Conservation (phyloP, 2,888 invertebrate genomes). For the Labia minor region DNA sequence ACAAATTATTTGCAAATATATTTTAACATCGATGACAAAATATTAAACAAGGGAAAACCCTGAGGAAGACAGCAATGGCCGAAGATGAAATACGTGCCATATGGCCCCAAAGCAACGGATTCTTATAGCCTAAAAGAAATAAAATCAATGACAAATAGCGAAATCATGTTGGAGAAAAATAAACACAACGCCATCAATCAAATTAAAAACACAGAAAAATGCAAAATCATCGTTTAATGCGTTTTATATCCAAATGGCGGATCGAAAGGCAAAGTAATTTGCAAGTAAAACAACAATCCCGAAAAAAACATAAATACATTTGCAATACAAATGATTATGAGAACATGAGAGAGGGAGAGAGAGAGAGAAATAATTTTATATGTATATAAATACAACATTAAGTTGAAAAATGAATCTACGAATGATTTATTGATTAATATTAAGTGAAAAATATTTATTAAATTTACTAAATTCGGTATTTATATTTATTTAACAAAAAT, state of each 20-base stretch:
- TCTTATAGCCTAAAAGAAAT: neutral
- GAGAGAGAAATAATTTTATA: too few species aligned
- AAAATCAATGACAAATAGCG: constrained; percentile 8
- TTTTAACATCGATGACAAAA: constrained; percentile 13
- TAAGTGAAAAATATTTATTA: too few species aligned
- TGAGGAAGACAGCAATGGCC: constrained; percentile 13
- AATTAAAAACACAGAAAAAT: neutral
- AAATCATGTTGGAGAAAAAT: constrained; percentile 13
- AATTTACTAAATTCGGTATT: too few species aligned
- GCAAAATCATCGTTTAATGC: constrained; percentile 13
- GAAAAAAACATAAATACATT: neutral
- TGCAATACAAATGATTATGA: neutral
- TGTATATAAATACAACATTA: too few species aligned
- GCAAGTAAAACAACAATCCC: neutral
- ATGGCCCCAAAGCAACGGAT: neutral
- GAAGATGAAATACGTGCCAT: neutral
- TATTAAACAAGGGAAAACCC: neutral
- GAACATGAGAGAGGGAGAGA: too few species aligned
- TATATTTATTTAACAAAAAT: too few species aligned
- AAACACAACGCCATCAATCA: constrained; percentile 5
- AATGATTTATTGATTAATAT: too few species aligned
- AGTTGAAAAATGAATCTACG: too few species aligned
- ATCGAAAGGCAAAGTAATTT: neutral
- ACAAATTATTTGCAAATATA: neutral
- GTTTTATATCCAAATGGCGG: neutral